Percentiles rank a stretch among this genome's conserved stretches.
These are phyloP conservation scores for Drosophila melanocephala DNA, from an alignment of 2,888 invertebrate genomes.

Conservation along the genomic window DNA sequence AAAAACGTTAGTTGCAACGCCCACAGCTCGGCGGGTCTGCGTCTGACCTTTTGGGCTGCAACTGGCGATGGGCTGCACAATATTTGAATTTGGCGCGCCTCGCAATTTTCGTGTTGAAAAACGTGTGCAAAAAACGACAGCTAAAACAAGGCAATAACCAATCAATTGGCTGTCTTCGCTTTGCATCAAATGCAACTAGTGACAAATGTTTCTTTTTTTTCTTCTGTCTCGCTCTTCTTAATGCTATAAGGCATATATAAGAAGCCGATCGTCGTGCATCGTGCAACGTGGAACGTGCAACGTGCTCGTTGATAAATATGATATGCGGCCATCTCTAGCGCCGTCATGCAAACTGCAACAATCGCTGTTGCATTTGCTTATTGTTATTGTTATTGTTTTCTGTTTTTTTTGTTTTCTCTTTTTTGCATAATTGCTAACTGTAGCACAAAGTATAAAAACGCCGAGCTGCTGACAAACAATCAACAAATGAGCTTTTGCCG, in stretches of 20 bases:
- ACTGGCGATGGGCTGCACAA: constrained; percentile 39
- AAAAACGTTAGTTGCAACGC: constrained; percentile 69
- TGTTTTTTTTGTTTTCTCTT: constrained; percentile 4
- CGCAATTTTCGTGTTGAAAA: constrained; percentile 1
- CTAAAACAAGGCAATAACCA: background rate
- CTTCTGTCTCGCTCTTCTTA: background rate
- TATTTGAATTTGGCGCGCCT: constrained; percentile 57
- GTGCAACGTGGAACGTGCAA: background rate
- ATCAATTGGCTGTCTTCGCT: background rate
- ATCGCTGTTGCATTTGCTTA: constrained; percentile 22
- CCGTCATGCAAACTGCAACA: constrained; percentile 51
- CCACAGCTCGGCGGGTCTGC: constrained; percentile 30
- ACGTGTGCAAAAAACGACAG: background rate
- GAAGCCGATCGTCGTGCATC: background rate
- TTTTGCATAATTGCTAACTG: constrained; percentile 76
- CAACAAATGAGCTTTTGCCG: constrained; percentile 58
- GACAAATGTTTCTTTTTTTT: background rate
- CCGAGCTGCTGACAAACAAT: constrained; percentile 29
- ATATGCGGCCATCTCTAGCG: constrained; percentile 1
- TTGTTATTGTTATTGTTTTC: constrained; percentile 35
- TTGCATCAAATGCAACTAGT: background rate
- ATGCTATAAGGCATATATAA: background rate
- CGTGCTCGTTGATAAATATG: background rate
- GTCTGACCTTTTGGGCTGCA: constrained; percentile 65
- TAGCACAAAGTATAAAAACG: constrained; percentile 74